Evolutionary conservation across 2,888 invertebrate species (phyloP).

Genomic region (Euplexia lucipara): DNA sequence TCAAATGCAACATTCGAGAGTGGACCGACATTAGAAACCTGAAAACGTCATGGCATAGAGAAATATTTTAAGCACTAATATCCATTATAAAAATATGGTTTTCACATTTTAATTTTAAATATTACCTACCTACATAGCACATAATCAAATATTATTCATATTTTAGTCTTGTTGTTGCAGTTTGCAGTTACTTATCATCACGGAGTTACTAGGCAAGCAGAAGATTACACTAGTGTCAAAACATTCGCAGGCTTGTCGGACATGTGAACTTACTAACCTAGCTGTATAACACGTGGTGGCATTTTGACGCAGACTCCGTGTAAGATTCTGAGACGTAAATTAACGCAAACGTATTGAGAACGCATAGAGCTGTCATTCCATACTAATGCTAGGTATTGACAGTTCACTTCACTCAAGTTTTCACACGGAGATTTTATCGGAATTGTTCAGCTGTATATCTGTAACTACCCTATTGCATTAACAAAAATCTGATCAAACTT

Average conservation of each 20-base stretch:
- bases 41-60: background rate
- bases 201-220: conserved; percentile 49
- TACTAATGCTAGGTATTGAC: too few species aligned
- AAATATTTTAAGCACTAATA: background rate
- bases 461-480: too few species aligned
- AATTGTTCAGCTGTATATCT: too few species aligned
- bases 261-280: conserved; percentile 16
- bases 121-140: background rate
- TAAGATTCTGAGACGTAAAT: background rate
- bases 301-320: background rate
- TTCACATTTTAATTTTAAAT: too few species aligned
- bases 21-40: conserved; percentile 9
- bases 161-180: conserved; percentile 26
- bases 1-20: conserved; percentile 42
- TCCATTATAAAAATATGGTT: too few species aligned
- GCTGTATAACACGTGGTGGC: background rate
- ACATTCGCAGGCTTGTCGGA: conserved; percentile 11
- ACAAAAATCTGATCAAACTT: too few species aligned
- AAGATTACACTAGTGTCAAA: conserved; percentile 30
- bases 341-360: too few species aligned
- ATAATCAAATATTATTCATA: conserved; percentile 20
- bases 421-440: too few species aligned
- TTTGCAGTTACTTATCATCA: conserved; percentile 31
- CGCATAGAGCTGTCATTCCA: too few species aligned
- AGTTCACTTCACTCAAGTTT: too few species aligned